phyloP scores from a whole-genome alignment of 2,113 vertebrate genomes.

The Pollachius pollachius region DNA sequence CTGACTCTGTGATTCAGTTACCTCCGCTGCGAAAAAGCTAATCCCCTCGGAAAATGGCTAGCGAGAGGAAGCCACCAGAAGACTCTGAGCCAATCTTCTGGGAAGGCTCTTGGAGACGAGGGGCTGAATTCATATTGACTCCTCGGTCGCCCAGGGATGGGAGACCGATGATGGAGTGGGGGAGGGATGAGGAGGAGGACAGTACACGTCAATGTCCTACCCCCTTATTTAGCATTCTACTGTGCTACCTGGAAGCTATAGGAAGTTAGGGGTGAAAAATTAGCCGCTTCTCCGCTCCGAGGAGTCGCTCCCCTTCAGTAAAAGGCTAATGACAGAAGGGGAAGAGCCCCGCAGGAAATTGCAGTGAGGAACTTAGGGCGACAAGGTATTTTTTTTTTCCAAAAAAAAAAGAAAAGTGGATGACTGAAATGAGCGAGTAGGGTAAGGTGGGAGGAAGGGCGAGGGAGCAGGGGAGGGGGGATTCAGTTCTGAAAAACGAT shows the following conservation, averaged over 20 bases:
- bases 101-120: no score
- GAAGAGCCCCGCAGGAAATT: background rate
- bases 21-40: no score
- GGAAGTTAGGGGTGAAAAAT: slow-evolving; percentile 38
- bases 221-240: slow-evolving; percentile 49
- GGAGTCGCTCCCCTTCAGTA: slow-evolving; percentile 36
- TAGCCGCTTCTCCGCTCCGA: slow-evolving; percentile 16
- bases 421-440: background rate
- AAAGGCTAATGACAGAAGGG: slow-evolving; percentile 16
- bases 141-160: no score
- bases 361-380: background rate
- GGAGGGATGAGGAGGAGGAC: no score
- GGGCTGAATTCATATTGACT: no score
- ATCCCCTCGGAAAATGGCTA: no score
- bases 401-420: background rate
- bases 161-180: no score
- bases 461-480: background rate
- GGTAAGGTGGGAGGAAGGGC: no score
- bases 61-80: no score
- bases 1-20: no score
- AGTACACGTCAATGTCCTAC: no score
- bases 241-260: slow-evolving; percentile 44
- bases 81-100: no score
- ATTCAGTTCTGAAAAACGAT: background rate
- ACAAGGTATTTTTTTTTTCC: background rate